Evolutionary conservation across 2,888 invertebrate species (phyloP), one percentile per base, ranked within the genome.

Genomic region (Furcula furcula): DNA sequence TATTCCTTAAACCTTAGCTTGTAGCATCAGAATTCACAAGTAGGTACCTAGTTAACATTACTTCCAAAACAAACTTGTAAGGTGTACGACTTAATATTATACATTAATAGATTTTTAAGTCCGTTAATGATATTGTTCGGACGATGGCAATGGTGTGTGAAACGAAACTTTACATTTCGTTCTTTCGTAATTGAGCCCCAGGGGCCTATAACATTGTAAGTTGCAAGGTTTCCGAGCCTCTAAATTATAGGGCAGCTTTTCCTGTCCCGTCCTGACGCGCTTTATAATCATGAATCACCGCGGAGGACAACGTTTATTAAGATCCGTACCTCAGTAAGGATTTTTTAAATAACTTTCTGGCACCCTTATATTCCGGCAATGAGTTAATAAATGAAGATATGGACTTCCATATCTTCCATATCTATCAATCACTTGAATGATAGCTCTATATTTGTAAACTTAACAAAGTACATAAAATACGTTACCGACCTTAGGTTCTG

Each of bases 251-350:
- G 42, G 47, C 55, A 6, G 35, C 38, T 39, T 48, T 53, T 48
- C 48, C 42, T 55, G 46, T 46, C 54, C 46, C 53, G 56, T 57
- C 58, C 55, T 47, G 57, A 49, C 54, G 55, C 55, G 54, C 51
- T 58, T 48, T 42, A 37, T 44, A 31, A 40, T 40, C 46, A 50
- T 55, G 49, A 53, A 52, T 51, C 54, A 55, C 45, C 36, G 16
- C 47, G 46, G 52, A 49, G 46, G 56, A 49, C 40, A 47, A 46
- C 49, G 47, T 53, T 53, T 55, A 48, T 53, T 53, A 46, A 42
- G 47, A 59, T 40, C 33, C 42, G 43, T 46, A 44, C 36, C 36
- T 39, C 41, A 43, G 45, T 47, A 41, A 38, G 34, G 40, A 46
- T 55, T 56, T n/a, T n/a, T n/a, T n/a, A n/a, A n/a, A n/a, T n/a